Percentiles rank a stretch among this genome's conserved stretches.
These are phyloP conservation scores for Phytoseiulus persimilis DNA, from an alignment of 2,888 invertebrate species.

Conservation along the genomic window DNA sequence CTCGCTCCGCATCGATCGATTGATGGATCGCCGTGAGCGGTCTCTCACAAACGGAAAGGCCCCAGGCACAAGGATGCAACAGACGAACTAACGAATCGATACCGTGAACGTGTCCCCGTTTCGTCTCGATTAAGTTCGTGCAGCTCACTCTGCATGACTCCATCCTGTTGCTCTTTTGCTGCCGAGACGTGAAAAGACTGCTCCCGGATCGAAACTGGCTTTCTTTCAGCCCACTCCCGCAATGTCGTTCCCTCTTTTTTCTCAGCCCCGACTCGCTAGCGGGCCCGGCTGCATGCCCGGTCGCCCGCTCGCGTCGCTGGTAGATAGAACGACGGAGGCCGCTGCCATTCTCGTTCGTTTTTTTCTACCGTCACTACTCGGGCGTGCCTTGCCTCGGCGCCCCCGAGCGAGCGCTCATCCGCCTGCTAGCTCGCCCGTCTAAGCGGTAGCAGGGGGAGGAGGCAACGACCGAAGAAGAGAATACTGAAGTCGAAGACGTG, in stretches of 20 bases:
- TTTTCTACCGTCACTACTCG: neutral
- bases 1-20: neutral
- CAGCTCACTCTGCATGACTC: neutral
- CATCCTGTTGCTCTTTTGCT: constrained; percentile 5
- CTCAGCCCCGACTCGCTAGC: neutral
- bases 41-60: neutral
- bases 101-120: neutral
- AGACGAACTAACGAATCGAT: neutral
- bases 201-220: neutral
- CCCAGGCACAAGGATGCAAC: neutral
- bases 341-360: constrained; percentile 17
- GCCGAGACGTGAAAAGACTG: neutral
- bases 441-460: neutral
- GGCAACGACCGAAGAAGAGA: neutral
- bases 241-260: neutral
- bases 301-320: neutral
- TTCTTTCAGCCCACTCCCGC: constrained; percentile 13
- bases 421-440: neutral
- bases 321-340: neutral
- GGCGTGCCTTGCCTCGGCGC: neutral
- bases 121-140: neutral
- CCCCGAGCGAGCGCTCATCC: neutral
- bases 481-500: constrained; percentile 5
- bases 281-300: neutral
- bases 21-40: neutral